Conservation (phyloP, 2,797 vertebrate species). For the Sternarchorhynchus goeldii region DNA sequence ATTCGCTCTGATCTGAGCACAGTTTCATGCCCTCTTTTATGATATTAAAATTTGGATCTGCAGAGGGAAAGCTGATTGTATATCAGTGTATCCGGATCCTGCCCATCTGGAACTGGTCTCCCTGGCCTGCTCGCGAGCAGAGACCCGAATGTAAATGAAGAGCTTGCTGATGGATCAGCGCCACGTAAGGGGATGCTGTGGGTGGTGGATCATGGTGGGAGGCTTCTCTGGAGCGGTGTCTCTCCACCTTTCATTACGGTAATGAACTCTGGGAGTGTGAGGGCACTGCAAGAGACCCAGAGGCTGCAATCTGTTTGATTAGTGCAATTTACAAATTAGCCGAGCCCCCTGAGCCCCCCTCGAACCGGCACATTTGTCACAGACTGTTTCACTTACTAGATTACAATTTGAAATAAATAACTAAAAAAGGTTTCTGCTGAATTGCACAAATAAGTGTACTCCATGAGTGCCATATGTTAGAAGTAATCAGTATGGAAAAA, state of each 20-base stretch:
- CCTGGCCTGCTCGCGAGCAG: constrained; percentile 35
- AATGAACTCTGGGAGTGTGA: constrained; percentile 56
- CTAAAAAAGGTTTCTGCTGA: constrained; percentile 41
- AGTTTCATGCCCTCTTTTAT: background rate
- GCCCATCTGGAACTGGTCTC: constrained; percentile 11
- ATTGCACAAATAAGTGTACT: constrained; percentile 48
- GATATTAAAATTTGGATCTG: background rate
- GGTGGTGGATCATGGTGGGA: constrained; percentile 46
- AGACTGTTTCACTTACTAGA: constrained; percentile 64
- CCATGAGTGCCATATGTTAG: background rate
- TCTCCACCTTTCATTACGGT: constrained; percentile 58
- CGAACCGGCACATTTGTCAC: constrained; percentile 63
- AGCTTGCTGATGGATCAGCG: constrained; percentile 46
- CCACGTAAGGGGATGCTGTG: constrained; percentile 37
- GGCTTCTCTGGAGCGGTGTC: constrained; percentile 39
- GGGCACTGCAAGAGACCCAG: constrained; percentile 45
- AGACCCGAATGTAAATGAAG: constrained; percentile 47
- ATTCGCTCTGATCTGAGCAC: background rate
- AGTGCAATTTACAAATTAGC: constrained; percentile 71
- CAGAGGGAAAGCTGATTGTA: background rate
- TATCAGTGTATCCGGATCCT: constrained; percentile 8
- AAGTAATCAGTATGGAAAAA: constrained; percentile 15
- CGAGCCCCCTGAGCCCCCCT: constrained; percentile 26
- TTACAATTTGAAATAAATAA: constrained; percentile 60
- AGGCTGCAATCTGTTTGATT: constrained; percentile 70